These are phyloP conservation scores for Anas capensis DNA, from an alignment of 2,797 vertebrate genomes.

Conservation along the genomic window DNA sequence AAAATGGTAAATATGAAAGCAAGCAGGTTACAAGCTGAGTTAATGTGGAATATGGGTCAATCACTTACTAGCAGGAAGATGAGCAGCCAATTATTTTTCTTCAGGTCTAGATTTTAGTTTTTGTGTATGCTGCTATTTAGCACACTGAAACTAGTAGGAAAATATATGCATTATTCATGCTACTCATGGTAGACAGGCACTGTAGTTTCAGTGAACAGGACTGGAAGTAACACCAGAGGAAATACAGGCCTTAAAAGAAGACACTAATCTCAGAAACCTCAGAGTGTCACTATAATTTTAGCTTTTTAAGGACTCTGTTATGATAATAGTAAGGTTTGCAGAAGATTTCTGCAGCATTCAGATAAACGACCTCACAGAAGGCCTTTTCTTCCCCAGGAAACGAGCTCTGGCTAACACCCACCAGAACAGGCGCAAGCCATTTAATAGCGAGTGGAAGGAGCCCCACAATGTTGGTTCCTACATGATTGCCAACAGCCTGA, in stretches of 20 bases:
- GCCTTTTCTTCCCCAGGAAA: constrained; percentile 35
- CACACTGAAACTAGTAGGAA: background rate
- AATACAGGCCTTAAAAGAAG: constrained; percentile 28
- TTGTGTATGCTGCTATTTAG: background rate
- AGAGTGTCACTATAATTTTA: background rate
- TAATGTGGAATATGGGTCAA: background rate
- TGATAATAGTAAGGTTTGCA: constrained; percentile 32
- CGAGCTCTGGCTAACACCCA: constrained; percentile 17
- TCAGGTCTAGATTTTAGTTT: background rate
- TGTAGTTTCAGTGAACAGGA: background rate
- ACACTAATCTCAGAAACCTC: constrained; percentile 28
- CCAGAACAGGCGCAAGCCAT: constrained; percentile 2
- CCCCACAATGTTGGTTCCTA: background rate
- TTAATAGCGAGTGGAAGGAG: constrained; percentile 47
- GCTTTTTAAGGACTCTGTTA: constrained; percentile 40
- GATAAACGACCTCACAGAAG: constrained; percentile 45
- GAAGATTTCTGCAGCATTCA: constrained; percentile 1
- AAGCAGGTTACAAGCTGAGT: background rate
- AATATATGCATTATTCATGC: constrained; percentile 17
- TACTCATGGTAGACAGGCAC: background rate
- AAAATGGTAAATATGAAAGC: background rate
- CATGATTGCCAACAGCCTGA: constrained; percentile 50
- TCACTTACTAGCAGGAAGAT: rapidly evolving
- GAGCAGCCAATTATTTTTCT: background rate
- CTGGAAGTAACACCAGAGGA: constrained; percentile 51